Conservation (phyloP, 2,797 vertebrate species). For the Aselliscus stoliczkanus region DNA sequence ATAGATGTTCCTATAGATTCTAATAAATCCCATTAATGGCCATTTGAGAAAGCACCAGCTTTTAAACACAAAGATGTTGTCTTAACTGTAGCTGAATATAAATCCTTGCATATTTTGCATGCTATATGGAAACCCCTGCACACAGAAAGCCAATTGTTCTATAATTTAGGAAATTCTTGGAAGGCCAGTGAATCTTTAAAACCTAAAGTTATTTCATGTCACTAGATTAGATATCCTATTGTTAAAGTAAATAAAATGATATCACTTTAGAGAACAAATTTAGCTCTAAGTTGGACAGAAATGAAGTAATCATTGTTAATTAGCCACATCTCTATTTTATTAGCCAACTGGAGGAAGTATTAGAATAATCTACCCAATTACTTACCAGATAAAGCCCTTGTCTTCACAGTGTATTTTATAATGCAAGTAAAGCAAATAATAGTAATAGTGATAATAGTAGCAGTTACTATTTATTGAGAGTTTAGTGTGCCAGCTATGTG, state of each 20-base stretch:
- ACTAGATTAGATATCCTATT: background rate
- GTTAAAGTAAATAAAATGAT: background rate
- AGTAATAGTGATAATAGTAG: background rate
- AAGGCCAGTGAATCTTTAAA: background rate
- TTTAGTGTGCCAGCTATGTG: background rate
- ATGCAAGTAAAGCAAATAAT: background rate
- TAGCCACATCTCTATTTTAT: background rate
- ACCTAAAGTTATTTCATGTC: background rate
- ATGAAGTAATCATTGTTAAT: slow-evolving; percentile 8
- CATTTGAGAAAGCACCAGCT: background rate
- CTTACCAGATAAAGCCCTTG: background rate
- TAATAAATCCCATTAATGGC: background rate
- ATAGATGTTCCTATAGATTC: background rate
- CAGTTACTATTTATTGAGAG: background rate
- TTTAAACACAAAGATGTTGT: background rate
- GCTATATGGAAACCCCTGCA: background rate
- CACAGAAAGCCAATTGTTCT: background rate
- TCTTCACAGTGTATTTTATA: background rate
- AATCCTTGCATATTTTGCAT: background rate
- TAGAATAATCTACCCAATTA: background rate
- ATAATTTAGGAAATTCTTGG: background rate
- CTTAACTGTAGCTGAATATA: background rate
- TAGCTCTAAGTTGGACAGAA: background rate
- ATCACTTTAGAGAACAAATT: background rate
- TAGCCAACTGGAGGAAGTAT: background rate